Conservation (phyloP, 2,113 vertebrate species). For the Emydura subglobosa region DNA sequence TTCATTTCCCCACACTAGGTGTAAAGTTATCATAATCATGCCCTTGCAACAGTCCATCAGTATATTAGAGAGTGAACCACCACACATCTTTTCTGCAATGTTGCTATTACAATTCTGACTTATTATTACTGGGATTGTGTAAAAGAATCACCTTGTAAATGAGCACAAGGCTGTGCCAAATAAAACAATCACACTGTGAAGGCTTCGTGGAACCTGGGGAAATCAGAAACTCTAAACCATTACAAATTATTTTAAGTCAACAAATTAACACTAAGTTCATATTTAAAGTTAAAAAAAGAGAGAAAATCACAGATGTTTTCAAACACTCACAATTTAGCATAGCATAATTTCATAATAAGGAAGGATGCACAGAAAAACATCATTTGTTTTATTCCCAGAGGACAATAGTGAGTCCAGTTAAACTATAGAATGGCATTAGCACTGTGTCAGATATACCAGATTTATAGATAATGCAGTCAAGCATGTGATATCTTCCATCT, state of each 20-base stretch:
- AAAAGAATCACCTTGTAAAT: conserved; percentile 28
- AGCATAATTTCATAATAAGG: not conserved
- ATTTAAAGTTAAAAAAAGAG: conserved; percentile 2
- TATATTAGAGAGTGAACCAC: not conserved
- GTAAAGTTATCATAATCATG: not conserved
- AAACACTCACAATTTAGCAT: not conserved
- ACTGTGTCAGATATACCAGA: not conserved
- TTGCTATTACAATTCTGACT: not conserved
- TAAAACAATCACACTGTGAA: not conserved
- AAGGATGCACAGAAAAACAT: not conserved
- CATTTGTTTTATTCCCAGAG: not conserved
- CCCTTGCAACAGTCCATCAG: not conserved
- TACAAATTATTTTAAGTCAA: not conserved
- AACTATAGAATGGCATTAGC: not conserved
- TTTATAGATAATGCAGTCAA: conserved; percentile 1
- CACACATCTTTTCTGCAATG: not conserved
- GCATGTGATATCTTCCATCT: not conserved
- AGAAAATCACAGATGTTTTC: not conserved
- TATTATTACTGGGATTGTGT: not conserved
- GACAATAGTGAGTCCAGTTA: not conserved
- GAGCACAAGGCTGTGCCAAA: not conserved
- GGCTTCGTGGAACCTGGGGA: not conserved
- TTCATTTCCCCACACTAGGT: not conserved
- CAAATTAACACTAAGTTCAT: not conserved
- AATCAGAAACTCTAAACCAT: not conserved